Evolutionary conservation across 2,797 vertebrate genomes (phyloP).

Genomic region (Clarias fuscus): DNA sequence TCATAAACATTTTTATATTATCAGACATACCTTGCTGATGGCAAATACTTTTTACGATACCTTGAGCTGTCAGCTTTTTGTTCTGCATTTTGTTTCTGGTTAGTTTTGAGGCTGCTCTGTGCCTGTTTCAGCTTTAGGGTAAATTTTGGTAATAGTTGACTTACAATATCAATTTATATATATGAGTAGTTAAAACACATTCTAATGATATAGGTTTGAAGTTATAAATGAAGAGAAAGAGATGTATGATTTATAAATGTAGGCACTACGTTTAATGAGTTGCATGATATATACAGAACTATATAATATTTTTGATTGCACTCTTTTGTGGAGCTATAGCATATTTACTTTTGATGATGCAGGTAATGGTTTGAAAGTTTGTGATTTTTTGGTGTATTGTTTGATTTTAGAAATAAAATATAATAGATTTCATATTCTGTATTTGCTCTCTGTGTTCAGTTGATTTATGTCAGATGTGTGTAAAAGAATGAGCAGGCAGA

Average conservation of each 20-base stretch:
- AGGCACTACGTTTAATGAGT: neutral
- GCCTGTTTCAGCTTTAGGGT: neutral
- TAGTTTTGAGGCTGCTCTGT: neutral
- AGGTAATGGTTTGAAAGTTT: neutral
- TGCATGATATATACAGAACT: neutral
- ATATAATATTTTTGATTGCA: neutral
- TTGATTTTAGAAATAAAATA: conserved; percentile 17
- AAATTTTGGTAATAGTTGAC: neutral
- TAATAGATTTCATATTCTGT: neutral
- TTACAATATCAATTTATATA: neutral
- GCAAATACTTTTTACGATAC: neutral
- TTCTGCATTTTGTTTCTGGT: neutral
- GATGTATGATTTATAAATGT: conserved; percentile 5
- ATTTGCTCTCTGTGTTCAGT: neutral
- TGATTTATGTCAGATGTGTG: neutral
- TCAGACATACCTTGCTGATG: neutral
- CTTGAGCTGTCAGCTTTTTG: neutral
- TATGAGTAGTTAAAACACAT: neutral
- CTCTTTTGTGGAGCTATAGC: neutral
- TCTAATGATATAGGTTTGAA: neutral
- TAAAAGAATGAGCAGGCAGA: neutral
- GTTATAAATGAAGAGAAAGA: neutral
- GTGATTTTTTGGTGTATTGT: neutral
- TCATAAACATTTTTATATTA: neutral
- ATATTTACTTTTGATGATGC: neutral